Base-by-base conservation (phyloP, 2,113 vertebrate genomes). In the Eubucco bourcierii region DNA sequence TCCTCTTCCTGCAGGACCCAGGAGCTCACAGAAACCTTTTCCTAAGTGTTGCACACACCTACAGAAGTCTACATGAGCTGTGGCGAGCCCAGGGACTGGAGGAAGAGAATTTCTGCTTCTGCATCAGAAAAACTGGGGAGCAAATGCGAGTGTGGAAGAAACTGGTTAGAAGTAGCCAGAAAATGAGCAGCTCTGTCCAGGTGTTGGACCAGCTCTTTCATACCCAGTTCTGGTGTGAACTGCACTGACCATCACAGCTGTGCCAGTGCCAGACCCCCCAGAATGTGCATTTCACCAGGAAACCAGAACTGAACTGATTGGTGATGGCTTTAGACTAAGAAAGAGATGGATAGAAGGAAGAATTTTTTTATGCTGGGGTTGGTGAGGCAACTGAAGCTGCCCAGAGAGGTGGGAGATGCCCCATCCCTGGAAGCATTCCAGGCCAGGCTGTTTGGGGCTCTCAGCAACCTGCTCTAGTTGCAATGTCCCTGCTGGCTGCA, bases 41-140 rank as follows among this genome's bases (percentile, higher is more conserved):
- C 3, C 5, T 8, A 37, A 39, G 71, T 1, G 4, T 29, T 56
- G 28, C 50, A 63, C 53, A 63, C 65, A 31, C 70, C 82, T 41
- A 47, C 77, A 82, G 70, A 47, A 65, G 52, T 23, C 0, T 2
- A 63, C 33, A 6, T 0, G 7, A 71, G 17, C 7, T 4, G 29
- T 9, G 1, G 3, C 46, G 53, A 84, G 41, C 50, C 23, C 1
- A 2, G 85, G 85, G 39, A 84, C 53, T 37, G 23, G 59, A 93
- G 87, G 24, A 39, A 79, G 41, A 93, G 83, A 80, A 87, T 74
- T 90, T 52, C 81, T 94, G 65, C 73, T 70, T 55, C 65, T 80
- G 3, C 9, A 3, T 16, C 37, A 53, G 37, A 80, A 83, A 90
- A 91, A 39, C 13, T n/a, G 74, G 31, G 87, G 65, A 75, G 64